Base-by-base conservation (phyloP, 2,797 vertebrate genomes). In the Xiphorhynchus erythropygius region DNA sequence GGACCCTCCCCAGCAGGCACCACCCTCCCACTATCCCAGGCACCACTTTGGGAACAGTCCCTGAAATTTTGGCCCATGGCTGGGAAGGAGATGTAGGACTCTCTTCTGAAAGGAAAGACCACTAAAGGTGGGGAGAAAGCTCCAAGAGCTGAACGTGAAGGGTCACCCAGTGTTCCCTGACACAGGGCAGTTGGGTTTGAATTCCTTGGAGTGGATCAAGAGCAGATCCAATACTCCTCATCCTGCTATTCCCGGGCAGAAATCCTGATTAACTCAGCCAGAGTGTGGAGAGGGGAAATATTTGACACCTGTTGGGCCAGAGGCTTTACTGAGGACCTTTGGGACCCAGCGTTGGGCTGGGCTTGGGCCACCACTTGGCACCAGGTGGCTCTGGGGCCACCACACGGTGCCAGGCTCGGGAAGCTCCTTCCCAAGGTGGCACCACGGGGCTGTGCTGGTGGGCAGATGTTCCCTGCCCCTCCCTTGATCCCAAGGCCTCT, bases 181-280 rank as follows among this genome's bases (percentile, higher is more conserved):
- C 25, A 4, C 0, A 3, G 33, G n/a, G 14, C 5, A 4, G 47
- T 5, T 86, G 37, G 25, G 12, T 52, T 84, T 64, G 35, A 15
- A n/a, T 41, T 75, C 62, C 56, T 80, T n/a, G 0, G 0, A 33
- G 57, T 60, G 81, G 53, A 41, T 52, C 81, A 30, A 0, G 0
- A 60, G 60, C 41, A 75, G 68, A 32, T 62, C 25, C 28, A 46
- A 12, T 12, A 44, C 14, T 89, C 70, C 57, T 89, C 42, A 63
- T 14, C 41, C 55, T 5, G 0, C 52, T 71, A 10, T 13, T 69
- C 23, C 69, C 44, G 28, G 35, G 68, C 53, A 77, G 59, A 88
- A 93, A 64, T 12, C 13, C 9, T 46, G 19, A 7, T 42, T n/a
- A 39, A 33, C 69, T 41, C 71, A 50, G 23, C 19, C 49, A 18